Percentiles rank a stretch among this genome's conserved stretches.
These are phyloP conservation scores for Pyrocephalus nanus DNA, from an alignment of 2,797 vertebrate species.

Conservation along the genomic window DNA sequence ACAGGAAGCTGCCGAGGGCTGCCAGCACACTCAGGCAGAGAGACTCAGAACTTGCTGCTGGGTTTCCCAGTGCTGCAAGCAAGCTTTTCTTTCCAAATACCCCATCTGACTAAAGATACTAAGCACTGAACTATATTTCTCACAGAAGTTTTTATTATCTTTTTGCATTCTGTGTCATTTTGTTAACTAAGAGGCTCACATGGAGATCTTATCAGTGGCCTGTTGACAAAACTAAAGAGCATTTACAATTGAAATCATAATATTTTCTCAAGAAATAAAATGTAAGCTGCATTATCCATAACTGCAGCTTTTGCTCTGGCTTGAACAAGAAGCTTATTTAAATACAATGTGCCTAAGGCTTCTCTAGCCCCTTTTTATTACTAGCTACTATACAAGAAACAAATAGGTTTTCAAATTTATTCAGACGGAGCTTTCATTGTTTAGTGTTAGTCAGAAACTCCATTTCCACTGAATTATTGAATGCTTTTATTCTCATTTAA, in stretches of 20 bases:
- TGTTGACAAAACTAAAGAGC: conserved; percentile 35
- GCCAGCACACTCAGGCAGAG: background rate
- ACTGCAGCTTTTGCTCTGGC: conserved; percentile 14
- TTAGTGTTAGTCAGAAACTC: background rate
- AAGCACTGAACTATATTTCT: background rate
- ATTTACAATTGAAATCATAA: conserved; percentile 59
- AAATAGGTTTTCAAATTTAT: conserved; percentile 37
- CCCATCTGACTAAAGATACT: background rate
- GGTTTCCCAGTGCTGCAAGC: background rate
- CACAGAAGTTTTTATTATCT: background rate
- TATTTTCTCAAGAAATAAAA: conserved; percentile 46
- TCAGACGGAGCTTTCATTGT: background rate
- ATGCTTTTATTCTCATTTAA: background rate
- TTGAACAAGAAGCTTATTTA: conserved; percentile 41
- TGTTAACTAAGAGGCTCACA: background rate
- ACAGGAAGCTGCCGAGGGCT: background rate
- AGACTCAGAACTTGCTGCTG: rapidly evolving
- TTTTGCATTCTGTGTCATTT: background rate
- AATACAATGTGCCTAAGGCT: conserved; percentile 5
- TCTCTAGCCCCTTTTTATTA: background rate
- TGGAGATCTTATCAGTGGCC: background rate
- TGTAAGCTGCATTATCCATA: conserved; percentile 18
- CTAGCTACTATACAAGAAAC: background rate
- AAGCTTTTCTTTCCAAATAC: background rate
- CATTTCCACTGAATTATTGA: background rate